These are phyloP conservation scores for Etheostoma cragini DNA, from an alignment of 2,113 vertebrate species.

Conservation along the genomic window DNA sequence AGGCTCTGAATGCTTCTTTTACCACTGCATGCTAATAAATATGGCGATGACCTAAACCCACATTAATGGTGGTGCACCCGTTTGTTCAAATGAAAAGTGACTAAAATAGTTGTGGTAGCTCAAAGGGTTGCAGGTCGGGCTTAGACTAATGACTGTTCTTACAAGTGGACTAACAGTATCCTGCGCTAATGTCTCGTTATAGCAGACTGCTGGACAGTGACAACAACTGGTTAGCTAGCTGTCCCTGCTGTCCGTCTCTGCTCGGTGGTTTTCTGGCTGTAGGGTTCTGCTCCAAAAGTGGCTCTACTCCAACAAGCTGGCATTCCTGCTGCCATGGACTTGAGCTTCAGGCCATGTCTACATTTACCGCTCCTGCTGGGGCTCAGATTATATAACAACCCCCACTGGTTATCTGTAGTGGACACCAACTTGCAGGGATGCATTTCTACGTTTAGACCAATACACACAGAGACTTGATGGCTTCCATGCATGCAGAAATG, in stretches of 20 bases:
- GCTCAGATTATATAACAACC: slow-evolving; percentile 68
- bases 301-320: slow-evolving; percentile 50
- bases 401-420: slow-evolving; percentile 41
- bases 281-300: slow-evolving; percentile 43
- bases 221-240: slow-evolving; percentile 48
- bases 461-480: neutral
- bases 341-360: slow-evolving; percentile 55
- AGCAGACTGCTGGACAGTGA: slow-evolving; percentile 43
- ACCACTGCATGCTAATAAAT: no score
- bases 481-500: neutral
- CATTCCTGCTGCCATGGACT: slow-evolving; percentile 49
- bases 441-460: slow-evolving; percentile 25
- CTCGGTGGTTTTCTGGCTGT: slow-evolving; percentile 48
- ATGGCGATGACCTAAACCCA: no score
- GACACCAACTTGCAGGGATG: slow-evolving; percentile 33
- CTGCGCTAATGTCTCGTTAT: slow-evolving; percentile 29
- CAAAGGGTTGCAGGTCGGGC: neutral
- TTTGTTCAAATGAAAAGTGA: no score
- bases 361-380: slow-evolving; percentile 65
- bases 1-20: no score
- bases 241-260: slow-evolving; percentile 28
- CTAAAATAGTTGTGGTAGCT: neutral
- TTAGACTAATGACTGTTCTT: slow-evolving; percentile 29
- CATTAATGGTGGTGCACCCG: no score
- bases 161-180: slow-evolving; percentile 13